Base-by-base conservation (phyloP, 1,140 invertebrate species). In the Atta cephalotes region DNA sequence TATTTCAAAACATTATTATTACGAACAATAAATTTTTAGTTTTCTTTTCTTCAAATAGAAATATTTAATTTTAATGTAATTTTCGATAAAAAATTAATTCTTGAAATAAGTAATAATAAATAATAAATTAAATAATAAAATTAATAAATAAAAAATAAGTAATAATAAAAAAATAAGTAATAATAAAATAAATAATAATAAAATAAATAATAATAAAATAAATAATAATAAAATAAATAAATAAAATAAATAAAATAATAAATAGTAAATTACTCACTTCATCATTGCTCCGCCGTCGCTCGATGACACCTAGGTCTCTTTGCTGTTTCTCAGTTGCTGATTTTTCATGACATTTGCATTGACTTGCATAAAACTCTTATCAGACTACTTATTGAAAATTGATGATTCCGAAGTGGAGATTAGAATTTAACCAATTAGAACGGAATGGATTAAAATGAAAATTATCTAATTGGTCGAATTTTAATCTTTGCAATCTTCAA, bases 161-260 rank as follows among this genome's bases (percentile, higher is more conserved):
- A 70, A 70, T 39, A 39, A 66, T n/a, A n/a, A n/a, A n/a, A n/a
- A n/a, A n/a, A n/a, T n/a, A n/a, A n/a, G n/a, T n/a, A n/a, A n/a
- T n/a, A n/a, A n/a, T n/a, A n/a, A n/a, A n/a, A n/a, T n/a, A n/a
- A n/a, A n/a, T 35, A n/a, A 1, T 12, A 10, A 12, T 35, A 35
- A 35, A 65, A 21, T 68, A 35, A 66, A 35, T 35, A 21, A 12
- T 18, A 58, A 58, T 28, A 58, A 58, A 66, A 68, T 45, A 39
- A 66, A 39, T 39, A 39, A 39, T 39, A 7, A 39, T 39, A 39
- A 39, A 39, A 39, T 7, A 21, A 9, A 58, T 2, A 21, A 58
- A 58, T n/a, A 66, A 63, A 35, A 35, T 31, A 65, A 65, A n/a
- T 31, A 68, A 68, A 12, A 12, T 10, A 66, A 70, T 25, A 39